A percentile compares a stretch with the other conserved stretches of the same genome.
Evolutionary conservation across 2,797 vertebrate species (phyloP).

Genomic region (Anableps anableps): DNA sequence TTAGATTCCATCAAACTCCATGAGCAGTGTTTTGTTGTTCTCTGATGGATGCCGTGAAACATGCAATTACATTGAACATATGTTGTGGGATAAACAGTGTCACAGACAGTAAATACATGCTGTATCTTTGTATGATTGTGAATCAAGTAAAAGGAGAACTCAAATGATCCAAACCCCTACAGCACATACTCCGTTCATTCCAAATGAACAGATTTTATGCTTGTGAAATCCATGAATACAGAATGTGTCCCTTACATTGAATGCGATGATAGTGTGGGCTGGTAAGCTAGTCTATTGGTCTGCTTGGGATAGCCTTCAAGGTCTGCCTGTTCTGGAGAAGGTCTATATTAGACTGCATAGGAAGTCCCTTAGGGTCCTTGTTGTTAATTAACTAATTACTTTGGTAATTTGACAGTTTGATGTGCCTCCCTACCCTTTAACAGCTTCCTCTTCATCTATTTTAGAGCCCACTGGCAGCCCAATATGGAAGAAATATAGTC

Average conservation of each 20-base stretch:
- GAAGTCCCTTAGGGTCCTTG: constrained; percentile 69
- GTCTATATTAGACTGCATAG: constrained; percentile 60
- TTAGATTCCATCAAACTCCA: constrained; percentile 27
- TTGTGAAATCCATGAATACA: constrained; percentile 23
- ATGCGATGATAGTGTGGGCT: constrained; percentile 45
- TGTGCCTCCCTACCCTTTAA: constrained; percentile 26
- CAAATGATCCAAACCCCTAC: constrained; percentile 17
- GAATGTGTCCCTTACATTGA: constrained; percentile 34
- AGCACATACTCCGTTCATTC: constrained; percentile 28
- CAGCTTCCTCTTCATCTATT: constrained; percentile 32
- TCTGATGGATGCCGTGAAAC: constrained; percentile 6
- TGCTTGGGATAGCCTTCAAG: constrained; percentile 59
- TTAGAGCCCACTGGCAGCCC: constrained; percentile 20
- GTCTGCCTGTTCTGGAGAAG: constrained; percentile 53
- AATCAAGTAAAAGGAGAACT: constrained; percentile 13
- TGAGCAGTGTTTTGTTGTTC: constrained; percentile 34
- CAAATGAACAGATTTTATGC: constrained; percentile 29
- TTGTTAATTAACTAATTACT: constrained; percentile 83
- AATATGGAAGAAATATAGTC: not conserved
- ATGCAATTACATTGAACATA: constrained; percentile 14
- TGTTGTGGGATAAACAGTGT: constrained; percentile 23
- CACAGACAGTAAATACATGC: constrained; percentile 11
- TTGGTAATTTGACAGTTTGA: constrained; percentile 77
- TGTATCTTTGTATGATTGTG: constrained; percentile 24
- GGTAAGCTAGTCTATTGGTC: constrained; percentile 44